Conservation (phyloP, 2,113 vertebrate species). For the Cyprinodon variegatus region DNA sequence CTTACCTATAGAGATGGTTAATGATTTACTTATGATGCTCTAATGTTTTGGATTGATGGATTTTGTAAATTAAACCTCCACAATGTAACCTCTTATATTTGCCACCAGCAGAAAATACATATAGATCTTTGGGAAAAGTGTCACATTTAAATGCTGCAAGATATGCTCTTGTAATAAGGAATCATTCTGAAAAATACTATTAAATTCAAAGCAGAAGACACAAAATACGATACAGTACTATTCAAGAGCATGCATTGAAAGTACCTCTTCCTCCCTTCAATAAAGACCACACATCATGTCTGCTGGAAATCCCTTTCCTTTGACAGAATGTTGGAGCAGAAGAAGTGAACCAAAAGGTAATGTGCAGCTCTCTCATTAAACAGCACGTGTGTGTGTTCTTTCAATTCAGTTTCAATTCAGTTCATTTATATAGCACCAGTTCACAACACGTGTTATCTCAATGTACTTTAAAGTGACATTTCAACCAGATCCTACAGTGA, state of each 20-base stretch:
- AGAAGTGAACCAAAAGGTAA: slow-evolving; percentile 71
- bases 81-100: no score
- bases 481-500: no score
- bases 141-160: slow-evolving; percentile 24
- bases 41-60: no score
- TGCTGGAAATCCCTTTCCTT: slow-evolving; percentile 66
- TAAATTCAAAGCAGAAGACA: slow-evolving; percentile 10
- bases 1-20: no score
- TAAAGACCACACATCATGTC: slow-evolving; percentile 60
- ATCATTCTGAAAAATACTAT: slow-evolving; percentile 59
- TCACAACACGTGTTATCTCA: no score
- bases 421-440: no score
- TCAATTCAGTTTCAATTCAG: not conserved
- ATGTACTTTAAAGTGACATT: no score
- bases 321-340: slow-evolving; percentile 73
- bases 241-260: slow-evolving; percentile 4
- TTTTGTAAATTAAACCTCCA: no score
- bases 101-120: no score
- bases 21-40: no score
- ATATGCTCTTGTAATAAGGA: slow-evolving; percentile 36
- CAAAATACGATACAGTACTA: slow-evolving; percentile 44
- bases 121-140: no score
- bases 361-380: slow-evolving; percentile 64
- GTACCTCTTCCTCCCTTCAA: slow-evolving; percentile 64
- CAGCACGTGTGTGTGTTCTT: slow-evolving; percentile 15